phyloP scores from a whole-genome alignment of 2,113 vertebrate genomes.

The Apus apus region DNA sequence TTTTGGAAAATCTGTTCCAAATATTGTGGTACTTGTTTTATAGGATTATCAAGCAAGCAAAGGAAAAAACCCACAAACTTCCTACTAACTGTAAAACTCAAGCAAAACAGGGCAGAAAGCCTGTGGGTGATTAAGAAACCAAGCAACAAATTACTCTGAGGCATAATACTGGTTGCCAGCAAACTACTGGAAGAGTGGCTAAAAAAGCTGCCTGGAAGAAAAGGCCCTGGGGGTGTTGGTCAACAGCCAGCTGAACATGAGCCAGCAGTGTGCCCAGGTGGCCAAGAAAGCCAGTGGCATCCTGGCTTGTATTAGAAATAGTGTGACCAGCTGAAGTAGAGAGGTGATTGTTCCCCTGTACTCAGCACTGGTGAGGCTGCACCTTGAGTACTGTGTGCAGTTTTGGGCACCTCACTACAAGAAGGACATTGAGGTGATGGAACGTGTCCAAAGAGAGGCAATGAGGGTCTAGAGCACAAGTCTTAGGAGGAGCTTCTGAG shows the following conservation, averaged over 20 bases:
- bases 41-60: background rate
- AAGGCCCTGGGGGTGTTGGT: background rate
- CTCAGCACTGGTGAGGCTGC: background rate
- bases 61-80: background rate
- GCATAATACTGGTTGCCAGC: background rate
- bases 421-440: background rate
- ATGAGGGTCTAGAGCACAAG: accelerated
- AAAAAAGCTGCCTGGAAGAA: background rate
- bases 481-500: background rate
- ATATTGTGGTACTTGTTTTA: background rate
- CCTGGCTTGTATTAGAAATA: background rate
- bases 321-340: background rate
- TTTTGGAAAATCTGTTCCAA: background rate
- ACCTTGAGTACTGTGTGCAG: background rate
- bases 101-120: background rate
- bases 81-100: background rate
- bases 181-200: background rate
- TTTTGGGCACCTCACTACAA: background rate
- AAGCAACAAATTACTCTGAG: background rate
- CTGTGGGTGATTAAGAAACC: background rate
- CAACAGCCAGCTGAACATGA: accelerated
- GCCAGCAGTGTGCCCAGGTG: background rate
- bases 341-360: accelerated
- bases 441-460: background rate
- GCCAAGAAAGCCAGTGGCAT: background rate